phyloP scores from a whole-genome alignment of 2,113 vertebrate genomes.

The Rhinogobius similis region DNA sequence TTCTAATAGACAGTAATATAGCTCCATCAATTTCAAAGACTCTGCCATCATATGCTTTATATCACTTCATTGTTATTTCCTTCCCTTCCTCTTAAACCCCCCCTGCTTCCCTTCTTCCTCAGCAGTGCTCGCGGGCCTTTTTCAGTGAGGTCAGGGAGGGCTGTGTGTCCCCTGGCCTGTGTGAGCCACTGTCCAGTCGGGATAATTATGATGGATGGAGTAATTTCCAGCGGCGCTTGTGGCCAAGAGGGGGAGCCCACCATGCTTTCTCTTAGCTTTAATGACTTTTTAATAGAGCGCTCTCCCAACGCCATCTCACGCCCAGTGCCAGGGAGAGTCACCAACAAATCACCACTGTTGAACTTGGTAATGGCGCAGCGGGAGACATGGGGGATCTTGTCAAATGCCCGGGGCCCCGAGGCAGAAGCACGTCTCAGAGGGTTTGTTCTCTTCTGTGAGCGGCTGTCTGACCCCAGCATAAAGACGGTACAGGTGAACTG shows the following conservation, averaged over 20 bases:
- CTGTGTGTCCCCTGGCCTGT: slow-evolving; percentile 62
- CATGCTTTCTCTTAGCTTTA: slow-evolving; percentile 75
- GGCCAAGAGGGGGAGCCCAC: slow-evolving; percentile 67
- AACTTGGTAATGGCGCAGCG: slow-evolving; percentile 65
- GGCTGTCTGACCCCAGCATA: not conserved
- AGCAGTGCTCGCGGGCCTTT: slow-evolving; percentile 7
- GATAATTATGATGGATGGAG: slow-evolving; percentile 83
- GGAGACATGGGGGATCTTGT: slow-evolving; percentile 53
- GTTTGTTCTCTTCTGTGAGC: slow-evolving; percentile 22
- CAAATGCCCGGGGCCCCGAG: slow-evolving; percentile 31
- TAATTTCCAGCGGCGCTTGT: slow-evolving; percentile 77
- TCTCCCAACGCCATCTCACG: slow-evolving; percentile 64
- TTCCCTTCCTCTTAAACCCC: slow-evolving; percentile 3
- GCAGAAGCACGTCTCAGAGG: slow-evolving; percentile 28
- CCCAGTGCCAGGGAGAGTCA: slow-evolving; percentile 52
- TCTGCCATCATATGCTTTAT: slow-evolving; percentile 1
- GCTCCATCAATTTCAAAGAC: not conserved
- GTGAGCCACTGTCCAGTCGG: slow-evolving; percentile 62
- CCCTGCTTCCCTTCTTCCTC: slow-evolving; percentile 2
- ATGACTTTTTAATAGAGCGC: slow-evolving; percentile 82
- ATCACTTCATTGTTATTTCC: slow-evolving; percentile 18
- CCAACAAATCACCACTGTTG: slow-evolving; percentile 71
- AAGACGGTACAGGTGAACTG: not conserved
- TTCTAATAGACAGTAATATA: slow-evolving; percentile 1
- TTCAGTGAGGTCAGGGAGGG: slow-evolving; percentile 56